Evolutionary conservation across 2,888 invertebrate genomes (phyloP), one percentile per base, ranked within the genome.

Genomic region (Leptinotarsa juncta): DNA sequence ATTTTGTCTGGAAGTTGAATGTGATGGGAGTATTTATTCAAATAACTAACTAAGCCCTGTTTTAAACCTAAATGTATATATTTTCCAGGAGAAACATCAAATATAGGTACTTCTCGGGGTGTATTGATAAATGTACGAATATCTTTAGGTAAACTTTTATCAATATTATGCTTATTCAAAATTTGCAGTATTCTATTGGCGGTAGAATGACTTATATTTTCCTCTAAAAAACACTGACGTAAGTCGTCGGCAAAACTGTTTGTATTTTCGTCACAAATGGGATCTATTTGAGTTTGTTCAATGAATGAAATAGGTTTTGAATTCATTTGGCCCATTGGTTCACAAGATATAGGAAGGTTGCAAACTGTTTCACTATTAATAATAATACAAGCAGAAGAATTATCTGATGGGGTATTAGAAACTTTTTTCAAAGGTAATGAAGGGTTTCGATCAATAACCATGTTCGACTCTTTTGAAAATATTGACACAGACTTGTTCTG

Each of bases 21-120:
- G 4, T 66, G 66, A 26, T 26, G 26, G 26, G 4, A 5, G 26
- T 26, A 32, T 49, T 66, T 14, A 49, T 66, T 4, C 1, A 66
- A 66, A 66, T n/a, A 18, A 49, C 16, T n/a, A 23, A 23, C 20
- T 10, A 67, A 7, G 67, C 51, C 48, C 14, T 32, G 51, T 67
- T 67, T 67, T 50, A 67, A 67, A 23, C 67, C 67, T 32, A 67
- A 67, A 67, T 67, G 51, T 18, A 67, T 32, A 51, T 67, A 67
- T 32, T 51, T 67, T 15, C 67, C 67, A 50, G 67, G 67, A 49
- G 67, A 51, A 67, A 67, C 51, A 18, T 67, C 67, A 51, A 32
- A 51, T 23, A 32, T 32, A 67, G 67, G 16, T 15, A 67, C 53
- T 5, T 51, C 18, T 4, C 67, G 51, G 18, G 67, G 51, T 49